Evolutionary conservation across 1,140 invertebrate genomes (phyloP), one percentile per base, ranked within the genome.

Genomic region (Drosophila repleta): DNA sequence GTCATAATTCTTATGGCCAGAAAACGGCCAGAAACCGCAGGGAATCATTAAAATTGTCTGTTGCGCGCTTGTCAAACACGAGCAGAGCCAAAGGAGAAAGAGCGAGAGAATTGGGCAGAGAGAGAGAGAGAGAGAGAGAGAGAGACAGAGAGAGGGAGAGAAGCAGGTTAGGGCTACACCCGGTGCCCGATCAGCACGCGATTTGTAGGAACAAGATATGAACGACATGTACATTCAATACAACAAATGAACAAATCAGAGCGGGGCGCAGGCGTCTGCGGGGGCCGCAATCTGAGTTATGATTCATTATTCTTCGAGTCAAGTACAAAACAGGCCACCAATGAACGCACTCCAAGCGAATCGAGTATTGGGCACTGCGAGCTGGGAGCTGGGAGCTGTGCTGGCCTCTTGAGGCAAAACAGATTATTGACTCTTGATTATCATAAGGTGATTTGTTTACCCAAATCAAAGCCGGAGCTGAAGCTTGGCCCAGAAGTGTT

Each of bases 171-270:
- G 39, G 66, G 60, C 55, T 29, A 66, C 63, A 66, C 24, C 20
- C 55, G 17, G 24, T 46, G 52, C 39, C 55, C 64, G 83, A 88
- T 88, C 82, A 88, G 83, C 83, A 88, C 79, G 83, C 83, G 83
- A 87, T 87, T 87, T 87, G 83, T 87, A 83, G 66, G 68, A 87
- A 87, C 82, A 87, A 78, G 82, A 87, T 87, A 87, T 62, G 72
- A 88, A 82, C 83, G 83, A 87, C 83, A 87, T 87, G 83, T 87
- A 87, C 81, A 85, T 82, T 75, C 74, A 72, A 78, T 85, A 82
- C 74, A 68, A 74, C 80, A 83, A 63, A 71, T 66, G 68, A 67
- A 53, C 43, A 63, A 55, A 48, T 48, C 60, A 65, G 53, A 62
- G 20, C 37, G 39, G 55, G 32, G 55, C n/a, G 43, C 18, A 32